Percentiles rank a stretch among this genome's conserved stretches.
Conservation (phyloP, 2,113 vertebrate species). For the Elgaria multicarinata region DNA sequence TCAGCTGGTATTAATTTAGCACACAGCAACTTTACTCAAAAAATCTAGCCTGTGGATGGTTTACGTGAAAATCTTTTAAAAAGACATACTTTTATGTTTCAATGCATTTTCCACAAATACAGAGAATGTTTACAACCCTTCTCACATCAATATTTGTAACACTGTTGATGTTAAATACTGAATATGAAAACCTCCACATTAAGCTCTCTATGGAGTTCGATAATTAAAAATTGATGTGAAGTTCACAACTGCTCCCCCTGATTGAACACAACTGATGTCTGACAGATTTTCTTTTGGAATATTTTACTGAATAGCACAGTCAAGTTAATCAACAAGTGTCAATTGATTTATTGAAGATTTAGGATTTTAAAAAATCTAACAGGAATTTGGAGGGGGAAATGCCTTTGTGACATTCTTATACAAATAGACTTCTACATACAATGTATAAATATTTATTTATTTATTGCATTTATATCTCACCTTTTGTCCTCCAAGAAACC, state of each 20-base stretch:
- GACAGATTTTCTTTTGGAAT: neutral
- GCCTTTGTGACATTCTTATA: neutral
- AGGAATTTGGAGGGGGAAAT: neutral
- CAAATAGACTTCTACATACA: neutral
- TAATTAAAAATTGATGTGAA: slow-evolving; percentile 25
- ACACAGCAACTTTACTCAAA: slow-evolving; percentile 53
- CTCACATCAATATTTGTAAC: slow-evolving; percentile 32
- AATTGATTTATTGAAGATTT: neutral
- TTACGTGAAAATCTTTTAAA: slow-evolving; percentile 58
- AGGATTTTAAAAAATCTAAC: neutral
- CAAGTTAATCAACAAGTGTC: neutral
- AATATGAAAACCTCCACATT: slow-evolving; percentile 39
- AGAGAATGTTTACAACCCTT: slow-evolving; percentile 39
- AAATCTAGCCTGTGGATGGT: slow-evolving; percentile 51
- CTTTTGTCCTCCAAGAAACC: too few species aligned
- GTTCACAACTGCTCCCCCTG: neutral
- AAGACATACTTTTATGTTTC: slow-evolving; percentile 32
- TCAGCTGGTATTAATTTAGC: slow-evolving; percentile 65
- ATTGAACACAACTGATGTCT: neutral
- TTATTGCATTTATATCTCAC: too few species aligned
- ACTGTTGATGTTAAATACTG: slow-evolving; percentile 41
- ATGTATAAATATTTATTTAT: too few species aligned
- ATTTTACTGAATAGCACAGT: neutral
- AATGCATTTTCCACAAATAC: slow-evolving; percentile 34
- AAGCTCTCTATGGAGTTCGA: slow-evolving; percentile 33